Base-by-base conservation (phyloP, 2,888 invertebrate genomes). In the Cyaniris semiargus region DNA sequence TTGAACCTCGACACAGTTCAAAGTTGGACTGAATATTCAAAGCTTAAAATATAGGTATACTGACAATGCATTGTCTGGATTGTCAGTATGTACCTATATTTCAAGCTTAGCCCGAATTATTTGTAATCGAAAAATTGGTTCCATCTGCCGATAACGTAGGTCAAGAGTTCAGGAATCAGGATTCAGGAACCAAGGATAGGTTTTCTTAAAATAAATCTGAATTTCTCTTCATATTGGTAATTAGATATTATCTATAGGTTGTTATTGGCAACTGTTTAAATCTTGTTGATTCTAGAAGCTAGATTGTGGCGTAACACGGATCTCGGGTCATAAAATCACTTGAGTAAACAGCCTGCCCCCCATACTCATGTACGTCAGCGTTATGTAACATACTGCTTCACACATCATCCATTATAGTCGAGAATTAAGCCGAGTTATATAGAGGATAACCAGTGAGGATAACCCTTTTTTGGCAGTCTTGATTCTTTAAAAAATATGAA, bases 1-100 rank as follows among this genome's bases (percentile, higher is more conserved):
- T 66, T 66, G 21, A 31, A 66, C 66, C 66, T 66, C 66, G 66
- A 31, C 66, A 66, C 66, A 66, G 15, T 66, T 66, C 13, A 27
- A 13, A 53, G 18, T 53, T 18, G 18, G 18, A 18, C 23, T 31
- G 15, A 66, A 66, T 66, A 66, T 66, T 66, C 60, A 66, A 3
- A 66, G 21, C 21, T 60, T 2, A 8, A 60, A 60, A 60, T 56
- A 56, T 13, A 44, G 38, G 8, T 48, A 15, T n/a, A 60, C 58
- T 21, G 60, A 60, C 60, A 23, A 60, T 23, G 60, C n/a, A n/a
- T 18, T 60, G 27, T 10, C n/a, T 8, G 58, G 7, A 58, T n/a
- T n/a, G n/a, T n/a, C n/a, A n/a, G n/a, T n/a, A n/a, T n/a, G n/a
- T n/a, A n/a, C n/a, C n/a, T n/a, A n/a, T n/a, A n/a, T n/a, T n/a